A percentile compares a stretch with the other conserved stretches of the same genome.
phyloP scores from a whole-genome alignment of 2,113 vertebrate species.

The Rhabdomys dilectus region DNA sequence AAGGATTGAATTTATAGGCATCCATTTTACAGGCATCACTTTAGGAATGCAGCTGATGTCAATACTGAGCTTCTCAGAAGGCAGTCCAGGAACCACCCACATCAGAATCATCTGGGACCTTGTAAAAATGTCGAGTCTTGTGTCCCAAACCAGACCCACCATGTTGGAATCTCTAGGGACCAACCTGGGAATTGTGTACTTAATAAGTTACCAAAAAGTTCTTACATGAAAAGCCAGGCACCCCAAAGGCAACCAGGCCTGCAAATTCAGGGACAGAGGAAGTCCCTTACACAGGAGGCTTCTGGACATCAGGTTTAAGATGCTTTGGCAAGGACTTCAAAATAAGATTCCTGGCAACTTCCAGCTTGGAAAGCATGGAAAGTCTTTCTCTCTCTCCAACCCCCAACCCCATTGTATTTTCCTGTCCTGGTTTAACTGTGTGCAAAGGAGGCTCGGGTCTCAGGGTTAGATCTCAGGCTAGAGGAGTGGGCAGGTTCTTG shows the following conservation, averaged over 20 bases:
- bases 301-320: not conserved
- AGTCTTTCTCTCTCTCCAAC: not conserved
- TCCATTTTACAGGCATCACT: conserved; percentile 57
- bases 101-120: not conserved
- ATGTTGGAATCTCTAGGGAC: not conserved
- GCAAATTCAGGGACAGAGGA: not conserved
- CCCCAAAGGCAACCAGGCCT: not conserved
- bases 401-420: not conserved
- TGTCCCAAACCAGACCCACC: not conserved
- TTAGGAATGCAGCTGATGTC: not conserved
- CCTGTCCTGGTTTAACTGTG: conserved; percentile 20
- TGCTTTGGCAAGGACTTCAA: not conserved
- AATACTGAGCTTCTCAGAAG: not conserved
- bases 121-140: not conserved
- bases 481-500: conserved; percentile 79
- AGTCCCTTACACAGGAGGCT: not conserved
- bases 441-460: conserved; percentile 50
- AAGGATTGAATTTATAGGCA: conserved; percentile 67
- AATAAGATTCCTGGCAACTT: not conserved
- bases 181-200: not conserved
- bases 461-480: conserved; percentile 67
- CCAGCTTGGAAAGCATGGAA: not conserved
- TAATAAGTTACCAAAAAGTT: not conserved
- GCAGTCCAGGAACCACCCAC: not conserved
- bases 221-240: not conserved